A percentile compares a stretch with the other conserved stretches of the same genome.
phyloP scores from a whole-genome alignment of 2,113 vertebrate species.

The Rhabdomys dilectus region DNA sequence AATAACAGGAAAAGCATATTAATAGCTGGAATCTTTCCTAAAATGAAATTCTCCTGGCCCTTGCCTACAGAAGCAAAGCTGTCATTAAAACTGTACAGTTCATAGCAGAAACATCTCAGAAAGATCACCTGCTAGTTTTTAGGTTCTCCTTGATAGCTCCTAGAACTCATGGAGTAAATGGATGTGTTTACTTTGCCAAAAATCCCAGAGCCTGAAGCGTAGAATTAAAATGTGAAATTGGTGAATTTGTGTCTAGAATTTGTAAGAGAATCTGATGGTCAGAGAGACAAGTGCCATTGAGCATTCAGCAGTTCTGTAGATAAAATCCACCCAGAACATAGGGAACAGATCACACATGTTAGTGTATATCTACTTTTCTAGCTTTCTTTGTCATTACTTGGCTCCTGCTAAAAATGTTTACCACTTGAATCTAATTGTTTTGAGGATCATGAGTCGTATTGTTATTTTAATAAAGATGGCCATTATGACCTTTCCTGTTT shows the following conservation, averaged over 20 bases:
- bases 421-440: not conserved
- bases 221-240: not conserved
- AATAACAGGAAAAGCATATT: too few species aligned
- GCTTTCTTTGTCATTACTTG: not conserved
- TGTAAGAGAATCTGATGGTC: not conserved
- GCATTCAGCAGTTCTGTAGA: not conserved
- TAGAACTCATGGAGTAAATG: not conserved
- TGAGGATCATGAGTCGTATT: not conserved
- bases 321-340: not conserved
- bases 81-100: too few species aligned
- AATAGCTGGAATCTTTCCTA: too few species aligned
- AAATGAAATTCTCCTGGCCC: too few species aligned
- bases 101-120: too few species aligned
- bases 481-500: not conserved
- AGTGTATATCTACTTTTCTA: constrained; percentile 29
- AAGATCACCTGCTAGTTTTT: too few species aligned
- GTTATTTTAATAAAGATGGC: not conserved
- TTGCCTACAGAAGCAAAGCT: too few species aligned
- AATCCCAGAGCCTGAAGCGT: not conserved
- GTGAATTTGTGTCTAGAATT: not conserved
- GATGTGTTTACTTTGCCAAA: not conserved
- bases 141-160: too few species aligned
- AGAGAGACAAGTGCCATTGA: not conserved
- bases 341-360: not conserved
- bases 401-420: not conserved